Evolutionary conservation across 1,140 invertebrate species (phyloP).

Genomic region (Drosophila bocki): DNA sequence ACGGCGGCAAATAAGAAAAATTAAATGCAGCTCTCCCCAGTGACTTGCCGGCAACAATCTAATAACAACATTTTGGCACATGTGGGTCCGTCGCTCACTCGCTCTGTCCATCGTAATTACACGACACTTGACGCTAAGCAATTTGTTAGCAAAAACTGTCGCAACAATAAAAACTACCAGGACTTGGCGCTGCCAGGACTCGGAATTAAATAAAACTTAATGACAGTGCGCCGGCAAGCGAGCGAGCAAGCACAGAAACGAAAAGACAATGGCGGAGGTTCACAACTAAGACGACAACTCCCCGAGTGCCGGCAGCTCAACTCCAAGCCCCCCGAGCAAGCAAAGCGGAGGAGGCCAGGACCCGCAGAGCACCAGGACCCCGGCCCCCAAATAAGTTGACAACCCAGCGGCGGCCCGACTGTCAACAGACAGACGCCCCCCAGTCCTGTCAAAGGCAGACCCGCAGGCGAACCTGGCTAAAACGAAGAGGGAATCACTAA

Average conservation of each 20-base stretch:
- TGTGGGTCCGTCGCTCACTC: conserved; percentile 38
- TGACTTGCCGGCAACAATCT: conserved; percentile 77
- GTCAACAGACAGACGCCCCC: conserved; percentile 59
- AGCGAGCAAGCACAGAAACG: conserved; percentile 30
- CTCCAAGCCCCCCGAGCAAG: conserved; percentile 36
- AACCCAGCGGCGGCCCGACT: conserved; percentile 53
- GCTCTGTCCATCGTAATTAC: conserved; percentile 76
- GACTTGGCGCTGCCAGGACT: conserved; percentile 63
- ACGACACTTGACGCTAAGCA: conserved; percentile 85
- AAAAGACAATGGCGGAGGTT: conserved; percentile 44
- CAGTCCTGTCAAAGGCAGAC: conserved; percentile 35
- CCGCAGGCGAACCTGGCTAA: conserved; percentile 34
- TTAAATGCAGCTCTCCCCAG: conserved; percentile 79
- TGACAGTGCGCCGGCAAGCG: conserved; percentile 57
- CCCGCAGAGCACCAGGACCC: background rate
- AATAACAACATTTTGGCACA: conserved; percentile 78
- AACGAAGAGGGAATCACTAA: conserved; percentile 14
- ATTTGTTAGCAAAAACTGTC: conserved; percentile 83
- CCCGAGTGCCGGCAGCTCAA: conserved; percentile 52
- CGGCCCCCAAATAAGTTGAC: conserved; percentile 68
- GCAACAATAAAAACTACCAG: conserved; percentile 79
- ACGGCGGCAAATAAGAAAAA: conserved; percentile 60
- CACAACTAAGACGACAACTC: conserved; percentile 66
- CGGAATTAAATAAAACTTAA: conserved; percentile 83
- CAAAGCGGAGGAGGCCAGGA: background rate